Base-by-base conservation (phyloP, 2,113 vertebrate genomes). In the Tachysurus vachellii region DNA sequence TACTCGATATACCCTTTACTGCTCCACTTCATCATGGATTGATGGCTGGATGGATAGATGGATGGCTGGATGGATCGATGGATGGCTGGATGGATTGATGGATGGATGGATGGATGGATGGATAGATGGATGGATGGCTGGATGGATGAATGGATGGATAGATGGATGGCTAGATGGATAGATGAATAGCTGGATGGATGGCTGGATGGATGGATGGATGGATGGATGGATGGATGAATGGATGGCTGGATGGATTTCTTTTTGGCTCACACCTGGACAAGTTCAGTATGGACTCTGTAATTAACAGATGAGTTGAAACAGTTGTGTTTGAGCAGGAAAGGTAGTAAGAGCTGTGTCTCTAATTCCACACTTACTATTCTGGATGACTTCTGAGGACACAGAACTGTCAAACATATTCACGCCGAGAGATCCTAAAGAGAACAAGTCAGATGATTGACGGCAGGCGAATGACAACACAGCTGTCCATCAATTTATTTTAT, bases 231-330 rank as follows among this genome's bases (percentile, higher is more conserved):
- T 36, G 36, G 36, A 36, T 36, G 36, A 2, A 36, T 36, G 36
- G 36, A 36, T 36, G 36, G 36, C 1, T 36, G 36, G 36, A 36
- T 36, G 36, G 36, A 36, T n/a, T n/a, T n/a, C n/a, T n/a, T n/a
- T n/a, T n/a, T n/a, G n/a, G n/a, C n/a, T n/a, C 50, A 54, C 75
- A 79, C 75, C 75, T 79, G 75, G 75, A 77, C 23, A 1, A 53
- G 26, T 26, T 53, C 12, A 77, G 44, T 26, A 77, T 53, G 5
- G 47, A 77, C n/a, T 16, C 5, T 4, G 75, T 53, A 77, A 79
- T 79, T 79, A 54, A 54, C 75, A 79, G 75, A 79, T 28, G n/a
- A 79, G 75, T 28, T 54, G 75, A 28, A 28, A 50, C 50, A 54
- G 75, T 26, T 54, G 75, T 79, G 75, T 54, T 54, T 54, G 50